Evolutionary conservation across 2,797 vertebrate genomes (phyloP).

Genomic region (Protonibea diacanthus): DNA sequence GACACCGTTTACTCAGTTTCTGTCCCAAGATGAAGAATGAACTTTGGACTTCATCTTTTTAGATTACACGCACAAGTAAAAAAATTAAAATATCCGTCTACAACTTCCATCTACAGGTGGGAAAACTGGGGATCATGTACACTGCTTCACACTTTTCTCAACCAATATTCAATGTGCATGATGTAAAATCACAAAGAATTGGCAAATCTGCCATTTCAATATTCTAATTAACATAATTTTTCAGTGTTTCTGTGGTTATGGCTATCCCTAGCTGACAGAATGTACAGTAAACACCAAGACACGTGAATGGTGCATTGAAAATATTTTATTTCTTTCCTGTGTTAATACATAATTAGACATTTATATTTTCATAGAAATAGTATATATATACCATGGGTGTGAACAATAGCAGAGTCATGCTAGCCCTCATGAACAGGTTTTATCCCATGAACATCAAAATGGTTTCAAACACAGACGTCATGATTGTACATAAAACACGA

Average conservation of each 20-base stretch:
- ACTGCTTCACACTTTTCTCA: background rate
- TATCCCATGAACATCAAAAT: constrained; percentile 83
- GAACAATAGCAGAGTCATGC: constrained; percentile 85
- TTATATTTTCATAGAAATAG: constrained; percentile 86
- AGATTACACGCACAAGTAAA: background rate
- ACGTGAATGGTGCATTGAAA: constrained; percentile 79
- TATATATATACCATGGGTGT: constrained; percentile 80
- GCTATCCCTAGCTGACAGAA: background rate
- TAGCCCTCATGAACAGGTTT: constrained; percentile 86
- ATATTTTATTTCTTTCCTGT: constrained; percentile 86
- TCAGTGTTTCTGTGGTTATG: background rate
- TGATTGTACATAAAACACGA: constrained; percentile 85
- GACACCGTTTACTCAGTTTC: background rate
- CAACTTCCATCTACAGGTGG: background rate
- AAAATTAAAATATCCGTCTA: background rate
- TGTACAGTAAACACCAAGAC: constrained; percentile 20
- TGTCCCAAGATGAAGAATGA: background rate
- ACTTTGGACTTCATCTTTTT: background rate
- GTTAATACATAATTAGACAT: constrained; percentile 87
- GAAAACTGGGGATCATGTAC: background rate
- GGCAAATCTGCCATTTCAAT: too few species aligned
- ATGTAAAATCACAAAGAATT: background rate
- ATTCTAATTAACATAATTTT: background rate
- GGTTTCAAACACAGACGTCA: constrained; percentile 79
- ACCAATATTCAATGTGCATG: background rate